phyloP scores from a whole-genome alignment of 2,888 invertebrate species.

The Desoria tigrina region DNA sequence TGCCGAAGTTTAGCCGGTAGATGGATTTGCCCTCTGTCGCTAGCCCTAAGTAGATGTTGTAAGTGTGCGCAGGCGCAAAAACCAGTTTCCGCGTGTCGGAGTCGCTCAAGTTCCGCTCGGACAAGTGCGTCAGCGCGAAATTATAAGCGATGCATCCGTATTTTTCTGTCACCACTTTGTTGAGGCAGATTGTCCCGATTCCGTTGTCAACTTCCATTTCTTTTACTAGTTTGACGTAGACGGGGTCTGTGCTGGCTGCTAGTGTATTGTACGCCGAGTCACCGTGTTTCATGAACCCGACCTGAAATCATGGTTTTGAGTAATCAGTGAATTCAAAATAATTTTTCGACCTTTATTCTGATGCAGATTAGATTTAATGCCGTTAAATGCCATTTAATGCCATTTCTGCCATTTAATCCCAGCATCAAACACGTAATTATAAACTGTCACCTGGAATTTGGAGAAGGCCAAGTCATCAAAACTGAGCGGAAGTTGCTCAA shows the following conservation, averaged over 20 bases:
- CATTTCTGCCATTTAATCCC: no score
- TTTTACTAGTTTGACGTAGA: conserved; percentile 27
- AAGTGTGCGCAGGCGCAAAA: conserved; percentile 32
- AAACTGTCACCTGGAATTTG: no score
- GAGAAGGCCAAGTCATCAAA: conserved; percentile 26
- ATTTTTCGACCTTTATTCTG: no score
- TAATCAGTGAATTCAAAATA: no score
- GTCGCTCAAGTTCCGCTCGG: conserved; percentile 37
- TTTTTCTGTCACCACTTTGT: conserved; percentile 28
- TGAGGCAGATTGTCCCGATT: conserved; percentile 28
- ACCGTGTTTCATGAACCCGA: conserved; percentile 42
- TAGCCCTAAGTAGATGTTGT: conserved; percentile 28
- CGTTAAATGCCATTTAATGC: no score
- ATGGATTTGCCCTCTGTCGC: conserved; percentile 32
- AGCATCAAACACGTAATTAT: no score
- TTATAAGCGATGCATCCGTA: conserved; percentile 38
- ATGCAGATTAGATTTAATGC: no score
- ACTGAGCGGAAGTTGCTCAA: conserved; percentile 25
- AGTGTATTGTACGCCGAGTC: conserved; percentile 35
- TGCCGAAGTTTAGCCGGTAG: conserved; percentile 32
- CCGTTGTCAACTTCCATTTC: conserved; percentile 36
- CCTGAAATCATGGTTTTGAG: no score
- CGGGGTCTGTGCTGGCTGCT: conserved; percentile 30
- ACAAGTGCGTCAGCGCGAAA: conserved; percentile 30
- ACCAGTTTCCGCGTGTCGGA: conserved; percentile 23